Evolutionary conservation across 2,113 vertebrate species (phyloP), one percentile per base, ranked within the genome.

Genomic region (Electrona antarctica): DNA sequence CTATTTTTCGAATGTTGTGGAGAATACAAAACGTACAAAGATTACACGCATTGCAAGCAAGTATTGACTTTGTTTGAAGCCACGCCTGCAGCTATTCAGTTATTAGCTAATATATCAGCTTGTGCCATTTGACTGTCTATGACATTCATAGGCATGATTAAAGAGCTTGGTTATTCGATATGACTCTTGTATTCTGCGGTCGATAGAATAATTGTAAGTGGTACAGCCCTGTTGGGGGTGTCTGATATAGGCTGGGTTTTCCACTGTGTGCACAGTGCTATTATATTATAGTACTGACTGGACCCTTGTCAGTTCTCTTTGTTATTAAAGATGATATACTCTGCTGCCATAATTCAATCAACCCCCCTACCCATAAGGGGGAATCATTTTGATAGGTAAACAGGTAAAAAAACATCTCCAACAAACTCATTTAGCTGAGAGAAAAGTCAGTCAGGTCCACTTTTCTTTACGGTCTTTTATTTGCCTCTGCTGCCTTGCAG

Each of bases 101-200:
- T 79, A 75, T 80, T 77, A 71, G 73, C 71, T 69, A 76, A 86
- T 83, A 72, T 64, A 79, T 81, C 81, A 81, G 41, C 73, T 54
- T 33, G 2, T 64, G 81, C 64, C 73, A 51, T 63, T 68, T 58
- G 51, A 67, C 64, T 54, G 67, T 69, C 62, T 29, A 41, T 45
- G 10, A 54, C 55, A 54, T 66, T 70, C 56, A 59, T 60, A 64
- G 70, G 58, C 65, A 59, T 69, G 66, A 73, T 50, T 28, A 54
- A 74, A 13, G 65, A 64, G 33, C 29, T 62, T 7, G 50, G 10
- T 50, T 14, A 72, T 76, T 21, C 13, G 21, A 71, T 69, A 28
- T 3, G 49, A 10, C 29, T 66, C 33, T 41, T 7, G 9, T 6
- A 33, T 5, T 33, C 29, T 33, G 29, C 4, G 29, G 29, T 47